phyloP scores from a whole-genome alignment of 2,113 vertebrate genomes.

The Danio rerio region GRCz12tu NC_133187.1:31691001-31691500 shows the following conservation, averaged over 20 bases:
- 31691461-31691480: background rate
- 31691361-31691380: constrained; percentile 50
- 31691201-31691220: constrained; percentile 29
- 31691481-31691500: background rate
- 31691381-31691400: constrained; percentile 61
- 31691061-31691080: constrained; percentile 29
- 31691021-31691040: constrained; percentile 48
- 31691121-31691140: constrained; percentile 56
- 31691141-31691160: constrained; percentile 26
- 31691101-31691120: constrained; percentile 40
- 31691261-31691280: constrained; percentile 77
- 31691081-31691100: constrained; percentile 37
- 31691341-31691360: constrained; percentile 60
- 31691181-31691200: constrained; percentile 47
- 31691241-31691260: constrained; percentile 52
- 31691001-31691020: constrained; percentile 7
- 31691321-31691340: constrained; percentile 66
- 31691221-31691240: constrained; percentile 18
- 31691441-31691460: background rate
- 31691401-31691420: constrained; percentile 47
- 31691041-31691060: constrained; percentile 48
- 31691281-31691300: constrained; percentile 68
- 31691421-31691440: background rate
- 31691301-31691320: constrained; percentile 73
- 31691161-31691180: constrained; percentile 32